A percentile compares a stretch with the other conserved stretches of the same genome.
phyloP scores from a whole-genome alignment of 2,888 invertebrate genomes.

The Lithophane semibrunnea region DNA sequence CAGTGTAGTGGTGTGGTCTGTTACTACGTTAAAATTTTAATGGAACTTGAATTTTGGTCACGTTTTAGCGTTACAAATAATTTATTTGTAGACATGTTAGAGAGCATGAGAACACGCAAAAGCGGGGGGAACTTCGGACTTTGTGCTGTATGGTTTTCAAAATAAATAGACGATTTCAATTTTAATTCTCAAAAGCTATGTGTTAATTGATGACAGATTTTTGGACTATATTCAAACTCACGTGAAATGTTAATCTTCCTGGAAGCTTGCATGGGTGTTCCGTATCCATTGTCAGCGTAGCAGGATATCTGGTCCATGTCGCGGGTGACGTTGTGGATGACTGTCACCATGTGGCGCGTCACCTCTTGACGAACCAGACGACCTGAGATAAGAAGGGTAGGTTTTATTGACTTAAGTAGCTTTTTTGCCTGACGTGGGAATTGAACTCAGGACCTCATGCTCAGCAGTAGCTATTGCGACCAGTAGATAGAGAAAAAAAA shows the following conservation, averaged over 20 bases:
- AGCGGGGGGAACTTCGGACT: conserved; percentile 9
- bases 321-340: conserved; percentile 95
- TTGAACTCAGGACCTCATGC: too few relatives aligned
- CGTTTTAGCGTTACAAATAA: neutral
- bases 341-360: conserved; percentile 96
- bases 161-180: neutral
- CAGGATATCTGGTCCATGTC: conserved; percentile 97
- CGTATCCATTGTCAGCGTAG: conserved; percentile 96
- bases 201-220: neutral
- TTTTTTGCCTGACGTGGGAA: too few relatives aligned
- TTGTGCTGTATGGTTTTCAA: neutral
- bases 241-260: conserved; percentile 95
- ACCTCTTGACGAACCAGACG: conserved; percentile 95
- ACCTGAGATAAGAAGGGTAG: conserved; percentile 74
- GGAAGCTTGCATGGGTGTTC: conserved; percentile 96
- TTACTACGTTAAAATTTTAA: neutral
- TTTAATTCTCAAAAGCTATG: neutral
- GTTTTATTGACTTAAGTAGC: neutral
- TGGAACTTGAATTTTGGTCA: neutral
- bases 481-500: neutral
- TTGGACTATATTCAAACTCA: conserved; percentile 84
- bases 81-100: conserved; percentile 14
- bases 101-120: conserved; percentile 24
- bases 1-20: too few relatives aligned
- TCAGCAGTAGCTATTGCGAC: too few relatives aligned